Evolutionary conservation across 2,888 invertebrate genomes (phyloP).

Genomic region (Machimus rusticus): DNA sequence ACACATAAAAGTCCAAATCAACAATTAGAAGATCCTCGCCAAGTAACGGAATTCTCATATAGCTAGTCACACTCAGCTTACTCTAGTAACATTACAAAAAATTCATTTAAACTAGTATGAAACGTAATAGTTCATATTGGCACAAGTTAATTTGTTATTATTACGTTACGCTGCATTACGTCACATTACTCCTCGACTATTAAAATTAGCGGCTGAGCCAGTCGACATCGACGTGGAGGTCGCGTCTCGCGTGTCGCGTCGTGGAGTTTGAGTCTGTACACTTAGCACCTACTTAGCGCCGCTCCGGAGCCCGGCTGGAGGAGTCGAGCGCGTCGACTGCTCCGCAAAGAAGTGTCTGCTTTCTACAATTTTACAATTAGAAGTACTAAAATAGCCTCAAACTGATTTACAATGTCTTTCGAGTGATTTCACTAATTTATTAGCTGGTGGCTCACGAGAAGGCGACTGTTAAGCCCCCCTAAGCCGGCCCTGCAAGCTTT

Average conservation of each 20-base stretch:
- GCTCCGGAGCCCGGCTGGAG: neutral
- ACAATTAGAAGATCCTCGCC: constrained; percentile 25
- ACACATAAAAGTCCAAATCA: constrained; percentile 26
- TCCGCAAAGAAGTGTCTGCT: neutral
- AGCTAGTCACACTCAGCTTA: constrained; percentile 37
- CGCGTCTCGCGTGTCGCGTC: neutral
- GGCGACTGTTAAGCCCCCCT: neutral
- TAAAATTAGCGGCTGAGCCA: constrained; percentile 5
- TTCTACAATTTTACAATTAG: constrained; percentile 8
- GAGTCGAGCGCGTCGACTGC: neutral
- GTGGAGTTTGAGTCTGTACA: constrained; percentile 10
- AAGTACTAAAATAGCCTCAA: constrained; percentile 18
- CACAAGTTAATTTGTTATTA: constrained; percentile 25
- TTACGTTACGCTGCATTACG: neutral
- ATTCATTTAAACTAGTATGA: constrained; percentile 31
- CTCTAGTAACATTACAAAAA: constrained; percentile 35
- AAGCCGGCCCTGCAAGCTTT: constrained; percentile 14
- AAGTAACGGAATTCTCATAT: constrained; percentile 24
- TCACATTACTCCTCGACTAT: neutral
- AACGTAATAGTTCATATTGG: constrained; percentile 38
- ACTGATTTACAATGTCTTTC: neutral
- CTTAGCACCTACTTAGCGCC: constrained; percentile 6
- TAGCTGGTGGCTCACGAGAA: neutral
- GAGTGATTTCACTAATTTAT: constrained; percentile 12
- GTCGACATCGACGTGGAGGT: neutral